phyloP scores from a whole-genome alignment of 2,888 invertebrate genomes.

The Archips crataeganus region DNA sequence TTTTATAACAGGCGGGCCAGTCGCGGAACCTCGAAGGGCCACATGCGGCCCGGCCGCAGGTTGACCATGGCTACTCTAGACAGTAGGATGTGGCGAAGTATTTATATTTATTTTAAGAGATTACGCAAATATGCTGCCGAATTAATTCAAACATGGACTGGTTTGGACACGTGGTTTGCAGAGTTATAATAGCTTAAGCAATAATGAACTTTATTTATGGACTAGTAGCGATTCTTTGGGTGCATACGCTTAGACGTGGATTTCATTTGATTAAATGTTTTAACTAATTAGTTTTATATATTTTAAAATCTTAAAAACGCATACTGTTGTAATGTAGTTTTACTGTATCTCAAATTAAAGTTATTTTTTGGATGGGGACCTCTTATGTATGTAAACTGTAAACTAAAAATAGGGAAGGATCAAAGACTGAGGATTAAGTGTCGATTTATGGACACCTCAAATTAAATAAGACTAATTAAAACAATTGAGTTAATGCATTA shows the following conservation, averaged over 20 bases:
- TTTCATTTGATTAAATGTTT: not conserved
- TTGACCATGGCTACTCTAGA: no score
- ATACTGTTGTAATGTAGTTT: not conserved
- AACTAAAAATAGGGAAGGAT: no score
- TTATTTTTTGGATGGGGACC: no score
- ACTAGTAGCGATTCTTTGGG: not conserved
- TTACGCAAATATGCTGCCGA: slow-evolving; percentile 19
- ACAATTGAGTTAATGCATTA: no score
- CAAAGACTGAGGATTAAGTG: no score
- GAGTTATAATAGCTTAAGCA: not conserved
- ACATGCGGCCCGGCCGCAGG: no score
- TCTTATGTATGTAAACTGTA: no score
- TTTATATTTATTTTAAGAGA: slow-evolving; percentile 10
- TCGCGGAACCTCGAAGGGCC: no score
- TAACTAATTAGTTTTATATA: not conserved
- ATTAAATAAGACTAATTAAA: no score
- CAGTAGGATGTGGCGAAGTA: not conserved
- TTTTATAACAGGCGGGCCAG: no score
- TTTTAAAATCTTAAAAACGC: not conserved
- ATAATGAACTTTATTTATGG: slow-evolving; percentile 1
- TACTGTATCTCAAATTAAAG: not conserved
- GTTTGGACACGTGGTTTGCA: slow-evolving; percentile 9
- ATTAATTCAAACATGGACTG: slow-evolving; percentile 23
- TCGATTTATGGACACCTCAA: no score
- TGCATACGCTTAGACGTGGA: not conserved